Evolutionary conservation across 2,113 vertebrate genomes (phyloP).

Genomic region (Syngnathus typhle): DNA sequence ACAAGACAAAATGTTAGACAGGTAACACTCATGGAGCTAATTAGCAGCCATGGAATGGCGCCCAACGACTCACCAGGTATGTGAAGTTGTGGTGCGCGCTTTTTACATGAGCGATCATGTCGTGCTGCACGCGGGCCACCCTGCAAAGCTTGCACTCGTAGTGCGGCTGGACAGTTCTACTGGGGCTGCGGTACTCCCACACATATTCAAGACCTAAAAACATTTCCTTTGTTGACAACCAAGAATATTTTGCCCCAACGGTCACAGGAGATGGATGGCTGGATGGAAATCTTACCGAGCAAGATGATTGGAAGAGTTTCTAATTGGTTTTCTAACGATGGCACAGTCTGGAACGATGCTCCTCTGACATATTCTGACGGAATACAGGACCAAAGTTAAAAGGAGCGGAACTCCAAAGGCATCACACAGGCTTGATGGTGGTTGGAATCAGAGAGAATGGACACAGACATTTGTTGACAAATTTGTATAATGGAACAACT

Average conservation of each 20-base stretch:
- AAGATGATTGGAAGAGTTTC: conserved; percentile 50
- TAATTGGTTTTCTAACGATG: conserved; percentile 61
- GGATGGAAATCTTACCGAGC: conserved; percentile 57
- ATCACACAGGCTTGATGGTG: background rate
- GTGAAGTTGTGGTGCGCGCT: conserved; percentile 72
- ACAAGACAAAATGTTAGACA: background rate
- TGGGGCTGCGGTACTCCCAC: conserved; percentile 77
- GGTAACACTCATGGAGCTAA: background rate
- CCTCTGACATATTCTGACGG: conserved; percentile 64
- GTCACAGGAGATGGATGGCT: background rate
- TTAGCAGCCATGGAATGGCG: background rate
- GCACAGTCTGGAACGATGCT: conserved; percentile 56
- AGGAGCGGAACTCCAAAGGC: background rate
- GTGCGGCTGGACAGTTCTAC: conserved; percentile 69
- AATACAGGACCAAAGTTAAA: conserved; percentile 15
- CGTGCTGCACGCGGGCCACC: conserved; percentile 64
- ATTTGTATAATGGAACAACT: too few species aligned
- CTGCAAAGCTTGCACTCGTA: conserved; percentile 74
- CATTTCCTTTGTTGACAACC: conserved; percentile 5
- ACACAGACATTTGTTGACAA: too few species aligned
- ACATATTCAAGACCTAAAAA: conserved; percentile 71
- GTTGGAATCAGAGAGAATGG: too few species aligned
- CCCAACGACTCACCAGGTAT: conserved; percentile 63
- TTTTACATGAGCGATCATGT: conserved; percentile 68
- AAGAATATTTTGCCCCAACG: background rate